Evolutionary conservation across 2,797 vertebrate genomes (phyloP).

Genomic region (Tachyglossus aculeatus): DNA sequence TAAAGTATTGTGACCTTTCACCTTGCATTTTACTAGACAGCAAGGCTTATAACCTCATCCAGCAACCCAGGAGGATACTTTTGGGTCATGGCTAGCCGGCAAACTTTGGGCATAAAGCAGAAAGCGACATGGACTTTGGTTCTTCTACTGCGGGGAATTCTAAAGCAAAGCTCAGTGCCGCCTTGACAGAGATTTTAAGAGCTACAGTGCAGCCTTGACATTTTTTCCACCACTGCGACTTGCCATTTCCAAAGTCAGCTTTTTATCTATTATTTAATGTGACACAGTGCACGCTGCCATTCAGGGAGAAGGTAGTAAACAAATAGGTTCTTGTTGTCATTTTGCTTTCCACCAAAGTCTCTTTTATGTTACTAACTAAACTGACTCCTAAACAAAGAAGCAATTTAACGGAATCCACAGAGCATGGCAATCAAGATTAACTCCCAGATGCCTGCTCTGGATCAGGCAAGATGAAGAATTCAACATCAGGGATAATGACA

Average conservation of each 20-base stretch:
- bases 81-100: no score
- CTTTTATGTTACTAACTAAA: constrained; percentile 72
- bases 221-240: constrained; percentile 45
- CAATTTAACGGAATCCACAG: constrained; percentile 70
- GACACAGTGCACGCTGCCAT: constrained; percentile 49
- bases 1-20: no score
- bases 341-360: constrained; percentile 63
- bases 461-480: constrained; percentile 31
- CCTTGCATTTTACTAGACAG: no score
- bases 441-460: constrained; percentile 43
- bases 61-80: no score
- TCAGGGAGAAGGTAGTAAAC: constrained; percentile 63
- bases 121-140: background rate
- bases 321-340: constrained; percentile 72
- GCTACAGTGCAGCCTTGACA: constrained; percentile 6
- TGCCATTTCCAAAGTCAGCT: constrained; percentile 50
- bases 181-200: constrained; percentile 28
- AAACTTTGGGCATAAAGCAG: no score
- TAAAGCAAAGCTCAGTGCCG: constrained; percentile 47
- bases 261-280: constrained; percentile 68
- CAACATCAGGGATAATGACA: constrained; percentile 38
- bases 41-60: no score
- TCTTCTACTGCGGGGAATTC: constrained; percentile 22
- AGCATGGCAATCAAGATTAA: constrained; percentile 67
- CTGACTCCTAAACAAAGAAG: constrained; percentile 73